Percentiles rank a stretch among this genome's conserved stretches.
Evolutionary conservation across 2,888 invertebrate genomes (phyloP).

Genomic region (Mycalesis mineus): DNA sequence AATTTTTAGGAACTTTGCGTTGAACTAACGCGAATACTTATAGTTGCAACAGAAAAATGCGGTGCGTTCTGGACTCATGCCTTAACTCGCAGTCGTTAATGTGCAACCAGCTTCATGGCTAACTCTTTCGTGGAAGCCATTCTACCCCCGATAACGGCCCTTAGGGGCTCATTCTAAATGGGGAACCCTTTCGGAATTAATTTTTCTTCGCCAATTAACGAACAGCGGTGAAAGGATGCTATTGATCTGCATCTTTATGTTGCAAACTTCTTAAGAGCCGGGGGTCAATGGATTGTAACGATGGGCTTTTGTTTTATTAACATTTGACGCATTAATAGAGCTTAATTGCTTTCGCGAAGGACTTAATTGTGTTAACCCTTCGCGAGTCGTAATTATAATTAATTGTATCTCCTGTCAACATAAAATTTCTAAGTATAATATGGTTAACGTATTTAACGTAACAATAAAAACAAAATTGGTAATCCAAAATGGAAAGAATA

Average conservation of each 20-base stretch:
- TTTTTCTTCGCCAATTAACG: constrained; percentile 75
- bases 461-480: no score
- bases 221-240: constrained; percentile 53
- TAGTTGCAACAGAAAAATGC: no score
- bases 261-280: constrained; percentile 21
- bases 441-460: no score
- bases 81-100: no score
- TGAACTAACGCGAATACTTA: not conserved
- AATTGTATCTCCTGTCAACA: no score
- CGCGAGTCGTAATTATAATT: not conserved
- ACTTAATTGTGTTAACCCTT: not conserved
- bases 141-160: constrained; percentile 55
- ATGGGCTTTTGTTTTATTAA: constrained; percentile 20
- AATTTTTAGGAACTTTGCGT: no score
- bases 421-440: no score
- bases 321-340: constrained; percentile 12
- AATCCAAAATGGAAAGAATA: no score
- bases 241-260: constrained; percentile 48
- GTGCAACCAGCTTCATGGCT: constrained; percentile 35
- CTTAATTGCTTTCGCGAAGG: constrained; percentile 1
- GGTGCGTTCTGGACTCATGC: no score
- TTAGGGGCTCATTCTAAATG: constrained; percentile 56
- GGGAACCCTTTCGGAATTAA: constrained; percentile 73
- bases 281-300: constrained; percentile 18
- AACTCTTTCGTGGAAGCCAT: constrained; percentile 52